phyloP scores from a whole-genome alignment of 2,113 vertebrate genomes.

The Trichechus manatus region DNA sequence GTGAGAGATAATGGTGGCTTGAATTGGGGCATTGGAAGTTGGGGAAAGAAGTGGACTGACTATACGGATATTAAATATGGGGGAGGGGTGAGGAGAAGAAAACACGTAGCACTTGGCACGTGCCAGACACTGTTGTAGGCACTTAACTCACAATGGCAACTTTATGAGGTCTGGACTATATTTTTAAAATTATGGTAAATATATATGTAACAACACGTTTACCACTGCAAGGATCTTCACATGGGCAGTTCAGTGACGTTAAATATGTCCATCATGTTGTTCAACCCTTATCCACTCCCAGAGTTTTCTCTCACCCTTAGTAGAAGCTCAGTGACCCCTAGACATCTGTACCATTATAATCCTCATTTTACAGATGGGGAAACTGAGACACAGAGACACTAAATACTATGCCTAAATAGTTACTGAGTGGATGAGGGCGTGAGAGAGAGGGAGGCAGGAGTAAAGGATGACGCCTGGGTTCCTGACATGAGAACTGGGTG shows the following conservation, averaged over 20 bases:
- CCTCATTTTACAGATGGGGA: neutral
- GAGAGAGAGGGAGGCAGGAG: neutral
- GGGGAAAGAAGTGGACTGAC: neutral
- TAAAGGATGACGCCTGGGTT: neutral
- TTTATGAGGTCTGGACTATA: neutral
- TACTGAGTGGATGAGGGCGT: neutral
- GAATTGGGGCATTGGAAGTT: neutral
- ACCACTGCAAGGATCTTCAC: neutral
- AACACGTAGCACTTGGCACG: neutral
- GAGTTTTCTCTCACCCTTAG: neutral
- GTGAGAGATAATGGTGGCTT: neutral
- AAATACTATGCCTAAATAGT: neutral
- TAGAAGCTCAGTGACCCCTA: neutral
- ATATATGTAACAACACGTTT: neutral
- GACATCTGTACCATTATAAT: neutral
- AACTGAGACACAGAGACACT: neutral
- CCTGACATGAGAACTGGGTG: neutral
- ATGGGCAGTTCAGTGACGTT: neutral
- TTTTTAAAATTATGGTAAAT: neutral
- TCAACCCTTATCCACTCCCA: neutral
- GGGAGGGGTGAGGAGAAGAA: neutral
- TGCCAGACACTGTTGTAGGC: neutral
- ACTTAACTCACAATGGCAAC: neutral
- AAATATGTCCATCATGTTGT: neutral
- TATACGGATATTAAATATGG: neutral